A percentile compares a stretch with the other conserved stretches of the same genome.
These are phyloP conservation scores for Malurus splendens DNA, from an alignment of 2,797 vertebrate species.

Conservation along the genomic window DNA sequence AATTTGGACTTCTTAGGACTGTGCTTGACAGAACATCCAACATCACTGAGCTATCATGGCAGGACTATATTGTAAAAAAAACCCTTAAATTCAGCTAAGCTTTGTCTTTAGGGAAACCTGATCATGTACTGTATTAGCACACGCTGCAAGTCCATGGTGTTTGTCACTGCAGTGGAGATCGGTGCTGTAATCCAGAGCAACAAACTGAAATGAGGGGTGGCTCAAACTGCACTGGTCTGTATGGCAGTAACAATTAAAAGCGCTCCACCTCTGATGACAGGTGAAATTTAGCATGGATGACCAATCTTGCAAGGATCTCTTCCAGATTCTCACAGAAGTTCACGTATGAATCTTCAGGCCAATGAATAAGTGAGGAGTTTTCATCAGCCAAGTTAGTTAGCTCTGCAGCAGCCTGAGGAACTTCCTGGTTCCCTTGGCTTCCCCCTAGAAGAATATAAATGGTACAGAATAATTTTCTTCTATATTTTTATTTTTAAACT, in stretches of 20 bases:
- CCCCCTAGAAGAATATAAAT: neutral
- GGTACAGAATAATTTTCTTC: neutral
- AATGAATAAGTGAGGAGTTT: neutral
- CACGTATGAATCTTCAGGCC: neutral
- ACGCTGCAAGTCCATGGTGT: accelerated
- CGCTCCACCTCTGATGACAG: neutral
- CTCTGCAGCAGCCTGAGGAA: neutral
- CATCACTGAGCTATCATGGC: neutral
- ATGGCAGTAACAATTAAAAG: neutral
- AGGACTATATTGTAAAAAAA: neutral
- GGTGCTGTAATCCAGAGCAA: neutral
- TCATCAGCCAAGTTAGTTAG: neutral
- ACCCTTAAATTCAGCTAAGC: neutral
- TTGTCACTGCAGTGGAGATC: accelerated
- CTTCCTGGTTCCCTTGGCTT: neutral
- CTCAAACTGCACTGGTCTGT: neutral
- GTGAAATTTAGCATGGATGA: neutral
- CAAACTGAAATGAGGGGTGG: neutral
- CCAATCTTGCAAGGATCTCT: neutral
- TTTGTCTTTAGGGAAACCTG: neutral
- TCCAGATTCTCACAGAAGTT: neutral
- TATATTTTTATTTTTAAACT: neutral
- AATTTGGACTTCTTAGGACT: neutral
- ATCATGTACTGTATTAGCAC: accelerated
- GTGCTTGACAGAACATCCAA: neutral